These are phyloP conservation scores for Clarias macrocephalus DNA, from an alignment of 2,113 vertebrate genomes.

Conservation along the genomic window DNA sequence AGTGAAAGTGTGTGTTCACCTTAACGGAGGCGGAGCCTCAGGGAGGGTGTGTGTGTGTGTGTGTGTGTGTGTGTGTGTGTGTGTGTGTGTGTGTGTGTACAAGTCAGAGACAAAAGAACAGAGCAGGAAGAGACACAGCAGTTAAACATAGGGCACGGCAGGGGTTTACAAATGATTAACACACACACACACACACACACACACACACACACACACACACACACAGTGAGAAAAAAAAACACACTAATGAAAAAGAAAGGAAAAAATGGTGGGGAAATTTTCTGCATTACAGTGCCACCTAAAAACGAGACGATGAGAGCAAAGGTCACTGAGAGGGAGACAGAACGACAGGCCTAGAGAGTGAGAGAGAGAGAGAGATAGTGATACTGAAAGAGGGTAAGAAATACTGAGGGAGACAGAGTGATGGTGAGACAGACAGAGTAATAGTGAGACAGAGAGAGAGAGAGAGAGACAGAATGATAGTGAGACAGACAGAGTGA, in stretches of 20 bases:
- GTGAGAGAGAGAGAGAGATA: background rate
- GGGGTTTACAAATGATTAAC: conserved; percentile 42
- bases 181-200: background rate
- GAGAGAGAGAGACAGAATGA: background rate
- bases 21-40: conserved; percentile 59
- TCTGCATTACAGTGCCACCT: background rate
- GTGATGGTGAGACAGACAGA: background rate
- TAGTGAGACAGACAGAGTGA: background rate
- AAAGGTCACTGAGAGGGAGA: background rate
- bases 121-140: conserved; percentile 25
- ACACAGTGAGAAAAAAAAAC: background rate
- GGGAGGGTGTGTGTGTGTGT: conserved; percentile 50
- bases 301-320: background rate
- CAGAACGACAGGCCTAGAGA: background rate
- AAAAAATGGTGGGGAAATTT: conserved; percentile 29
- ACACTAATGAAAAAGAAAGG: background rate
- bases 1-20: conserved; percentile 69
- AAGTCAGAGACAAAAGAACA: conserved; percentile 54
- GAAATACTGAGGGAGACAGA: background rate
- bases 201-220: background rate
- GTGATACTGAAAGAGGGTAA: background rate
- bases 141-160: conserved; percentile 19
- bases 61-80: conserved; percentile 14
- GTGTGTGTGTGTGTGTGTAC: conserved; percentile 17
- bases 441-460: background rate